Base-by-base conservation (phyloP, 2,888 invertebrate genomes). In the Entomobrya multifasciata region DNA sequence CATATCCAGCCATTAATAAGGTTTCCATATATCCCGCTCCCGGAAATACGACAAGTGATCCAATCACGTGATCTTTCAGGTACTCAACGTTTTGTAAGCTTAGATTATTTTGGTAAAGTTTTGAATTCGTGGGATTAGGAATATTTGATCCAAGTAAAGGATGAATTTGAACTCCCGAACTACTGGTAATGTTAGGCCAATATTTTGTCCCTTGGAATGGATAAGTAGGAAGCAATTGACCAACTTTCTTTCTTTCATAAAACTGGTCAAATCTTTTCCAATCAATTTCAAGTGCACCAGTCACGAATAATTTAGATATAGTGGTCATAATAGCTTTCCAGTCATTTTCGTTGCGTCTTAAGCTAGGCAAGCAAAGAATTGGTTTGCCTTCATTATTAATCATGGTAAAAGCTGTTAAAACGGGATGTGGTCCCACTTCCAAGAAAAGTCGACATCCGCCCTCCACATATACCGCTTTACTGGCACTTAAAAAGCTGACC, bases 371-470 rank as follows among this genome's bases (percentile, higher is more conserved):
- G 52, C 79, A 89, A 36, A 80, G 3, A n/a, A 60, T 60, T 44
- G 15, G 13, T n/a, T 78, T 78, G 1, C 62, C 77, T 0, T 78
- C 62, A 8, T 78, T 78, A 36, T 74, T 74, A 70, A 72, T 60
- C 89, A 89, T 87, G 0, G 87, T 84, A 13, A 89, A 65, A 0
- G 87, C 88, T 1, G 86, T 84, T 3, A 89, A 65, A 15, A 89
- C 86, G 0, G 89, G 89, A 30, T 88, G 88, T 10, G 89, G 82
- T 49, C 89, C 89, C 78, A 89, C 47, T 79, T 89, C 89, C 5
- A 89, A 4, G 47, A 84, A 86, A 36, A 86, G 11, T 17, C 81
- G 77, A 15, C 83, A 86, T 10, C 78, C 87, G 17, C 47, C 74
- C 11, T 60, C 47, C 17, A 27, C 62, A 13, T 13, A 74, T 27